Evolutionary conservation across 1,140 invertebrate genomes (phyloP).

Genomic region (Lepidurus apus): DNA sequence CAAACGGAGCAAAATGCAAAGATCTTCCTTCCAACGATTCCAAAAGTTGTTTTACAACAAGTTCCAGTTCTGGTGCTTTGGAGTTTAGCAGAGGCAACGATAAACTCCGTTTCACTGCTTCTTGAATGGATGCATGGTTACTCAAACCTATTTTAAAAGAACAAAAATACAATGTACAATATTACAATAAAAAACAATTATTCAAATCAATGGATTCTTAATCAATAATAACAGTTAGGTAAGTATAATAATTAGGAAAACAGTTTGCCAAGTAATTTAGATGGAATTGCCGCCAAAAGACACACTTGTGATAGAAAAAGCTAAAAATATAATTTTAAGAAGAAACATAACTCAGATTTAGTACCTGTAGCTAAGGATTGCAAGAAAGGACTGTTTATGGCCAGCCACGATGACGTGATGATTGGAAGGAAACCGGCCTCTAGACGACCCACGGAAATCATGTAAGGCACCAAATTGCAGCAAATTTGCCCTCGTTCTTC

Average conservation of each 20-base stretch:
- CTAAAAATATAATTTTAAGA: too few species aligned
- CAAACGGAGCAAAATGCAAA: background rate
- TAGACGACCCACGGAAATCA: background rate
- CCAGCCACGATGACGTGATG: too few species aligned
- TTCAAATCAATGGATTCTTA: too few species aligned
- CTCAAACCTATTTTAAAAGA: background rate
- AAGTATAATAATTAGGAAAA: too few species aligned
- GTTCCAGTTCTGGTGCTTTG: background rate
- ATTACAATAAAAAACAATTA: background rate
- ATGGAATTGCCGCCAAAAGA: too few species aligned
- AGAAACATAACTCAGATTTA: too few species aligned
- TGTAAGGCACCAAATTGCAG: background rate
- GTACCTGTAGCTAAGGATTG: too few species aligned
- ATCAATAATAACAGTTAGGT: too few species aligned
- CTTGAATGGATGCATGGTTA: background rate
- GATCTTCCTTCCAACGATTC: background rate
- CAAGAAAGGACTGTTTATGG: too few species aligned
- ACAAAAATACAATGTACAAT: background rate
- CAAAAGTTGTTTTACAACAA: background rate
- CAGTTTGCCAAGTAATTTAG: too few species aligned
- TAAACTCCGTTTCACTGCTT: background rate
- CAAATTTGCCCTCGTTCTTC: constrained; percentile 16
- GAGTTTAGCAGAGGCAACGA: background rate
- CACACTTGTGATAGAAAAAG: too few species aligned
- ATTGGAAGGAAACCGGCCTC: too few species aligned